phyloP scores from a whole-genome alignment of 2,888 invertebrate species.

The Diarsia rubi region DNA sequence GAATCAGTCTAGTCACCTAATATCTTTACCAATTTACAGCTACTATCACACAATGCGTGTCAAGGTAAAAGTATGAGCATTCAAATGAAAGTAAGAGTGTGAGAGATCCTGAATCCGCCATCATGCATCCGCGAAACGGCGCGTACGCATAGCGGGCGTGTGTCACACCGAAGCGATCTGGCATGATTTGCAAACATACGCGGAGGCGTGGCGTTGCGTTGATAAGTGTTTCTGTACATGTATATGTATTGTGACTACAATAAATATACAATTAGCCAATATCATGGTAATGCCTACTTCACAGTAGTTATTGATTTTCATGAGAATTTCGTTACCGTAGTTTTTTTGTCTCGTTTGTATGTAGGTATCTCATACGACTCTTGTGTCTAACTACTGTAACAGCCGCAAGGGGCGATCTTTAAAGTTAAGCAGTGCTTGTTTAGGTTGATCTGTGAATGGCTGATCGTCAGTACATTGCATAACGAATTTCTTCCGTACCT shows the following conservation, averaged over 20 bases:
- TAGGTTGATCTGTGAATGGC: not conserved
- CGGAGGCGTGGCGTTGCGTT: not conserved
- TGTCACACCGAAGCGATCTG: slow-evolving; percentile 53
- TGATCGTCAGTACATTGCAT: not conserved
- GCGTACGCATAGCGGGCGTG: slow-evolving; percentile 37
- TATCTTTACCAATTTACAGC: slow-evolving; percentile 3
- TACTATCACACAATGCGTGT: slow-evolving; percentile 56
- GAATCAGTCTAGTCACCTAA: not conserved
- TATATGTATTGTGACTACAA: too few relatives aligned
- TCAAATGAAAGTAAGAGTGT: slow-evolving; percentile 79
- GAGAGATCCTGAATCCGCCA: slow-evolving; percentile 84
- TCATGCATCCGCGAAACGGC: slow-evolving; percentile 71
- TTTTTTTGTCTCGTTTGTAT: too few relatives aligned
- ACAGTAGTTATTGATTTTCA: too few relatives aligned
- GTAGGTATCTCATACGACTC: too few relatives aligned
- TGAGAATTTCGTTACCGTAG: too few relatives aligned
- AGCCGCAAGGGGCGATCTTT: not conserved
- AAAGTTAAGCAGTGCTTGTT: not conserved
- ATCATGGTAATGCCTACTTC: too few relatives aligned
- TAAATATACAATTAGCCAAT: too few relatives aligned
- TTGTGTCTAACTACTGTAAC: too few relatives aligned
- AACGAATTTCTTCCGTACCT: not conserved
- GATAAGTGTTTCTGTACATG: too few relatives aligned
- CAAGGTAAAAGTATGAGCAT: slow-evolving; percentile 75
- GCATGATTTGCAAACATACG: not conserved